Evolutionary conservation across 2,888 invertebrate genomes (phyloP).

Genomic region (Epistrophella euchroma): DNA sequence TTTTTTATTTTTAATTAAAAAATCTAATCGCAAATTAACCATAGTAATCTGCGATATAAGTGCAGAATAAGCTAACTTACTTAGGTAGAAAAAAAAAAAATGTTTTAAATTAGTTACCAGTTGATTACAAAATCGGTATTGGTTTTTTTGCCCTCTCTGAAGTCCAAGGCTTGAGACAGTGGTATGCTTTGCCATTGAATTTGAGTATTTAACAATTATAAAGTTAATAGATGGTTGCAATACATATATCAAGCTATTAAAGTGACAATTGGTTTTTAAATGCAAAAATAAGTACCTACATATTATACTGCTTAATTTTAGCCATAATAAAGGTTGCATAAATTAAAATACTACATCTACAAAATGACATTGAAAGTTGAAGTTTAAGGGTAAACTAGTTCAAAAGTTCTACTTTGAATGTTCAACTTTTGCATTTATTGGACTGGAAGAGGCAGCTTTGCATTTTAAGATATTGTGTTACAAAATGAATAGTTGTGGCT

Average conservation of each 20-base stretch:
- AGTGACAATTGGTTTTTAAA: slow-evolving; percentile 11
- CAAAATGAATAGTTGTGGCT: too few species aligned
- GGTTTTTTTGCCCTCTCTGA: slow-evolving; percentile 35
- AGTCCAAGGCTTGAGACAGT: slow-evolving; percentile 58
- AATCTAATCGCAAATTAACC: slow-evolving; percentile 26
- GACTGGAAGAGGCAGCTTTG: not conserved
- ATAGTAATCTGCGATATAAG: not conserved
- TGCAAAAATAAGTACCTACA: not conserved
- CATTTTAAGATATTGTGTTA: not conserved
- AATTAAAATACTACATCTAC: not conserved
- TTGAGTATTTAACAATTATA: not conserved
- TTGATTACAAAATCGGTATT: slow-evolving; percentile 48
- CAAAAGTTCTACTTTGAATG: not conserved
- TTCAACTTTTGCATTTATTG: not conserved
- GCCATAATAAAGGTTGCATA: slow-evolving; percentile 21
- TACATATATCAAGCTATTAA: not conserved
- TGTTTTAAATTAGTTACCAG: slow-evolving; percentile 16
- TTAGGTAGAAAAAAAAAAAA: too few species aligned
- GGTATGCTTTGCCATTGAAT: slow-evolving; percentile 42
- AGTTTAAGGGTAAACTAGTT: slow-evolving; percentile 29
- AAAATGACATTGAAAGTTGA: not conserved
- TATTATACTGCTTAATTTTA: not conserved
- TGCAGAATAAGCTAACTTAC: slow-evolving; percentile 28
- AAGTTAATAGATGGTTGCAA: slow-evolving; percentile 1
- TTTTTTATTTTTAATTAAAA: slow-evolving; percentile 44